Base-by-base conservation (phyloP, 1,140 invertebrate genomes). In the Cotesia typhae region DNA sequence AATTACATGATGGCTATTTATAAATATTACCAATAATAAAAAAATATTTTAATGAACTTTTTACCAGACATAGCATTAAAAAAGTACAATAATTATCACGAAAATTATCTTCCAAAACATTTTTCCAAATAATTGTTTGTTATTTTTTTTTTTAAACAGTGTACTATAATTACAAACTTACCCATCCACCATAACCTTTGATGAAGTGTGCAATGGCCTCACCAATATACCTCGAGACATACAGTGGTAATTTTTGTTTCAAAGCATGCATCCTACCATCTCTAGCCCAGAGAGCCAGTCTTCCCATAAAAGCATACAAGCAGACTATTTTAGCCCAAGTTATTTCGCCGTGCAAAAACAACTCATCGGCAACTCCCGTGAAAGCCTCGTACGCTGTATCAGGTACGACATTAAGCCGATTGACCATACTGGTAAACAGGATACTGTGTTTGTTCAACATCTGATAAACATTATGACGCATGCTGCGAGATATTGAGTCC, bases 251-350 rank as follows among this genome's bases (percentile, higher is more conserved):
- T 79, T 85, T 85, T 35, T 84, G 81, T 38, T 82, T 86, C 7
- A 86, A 74, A 55, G 78, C 78, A 68, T 85, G 79, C 85, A 87
- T 86, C 70, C 85, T 83, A 66, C 87, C 83, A 59, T 90, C 85
- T 47, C 85, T 81, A 35, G 85, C 88, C 82, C 89, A 88, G 0
- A 88, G 78, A 1, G 88, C 88, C 9, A 91, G 77, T 69, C 89
- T 85, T 37, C 88, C 88, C 79, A 89, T 90, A 79, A 91, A 91
- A 7, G 90, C 89, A 76, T 90, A 91, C 3, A 91, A 83, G 72
- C 89, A 89, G n/a, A 91, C 87, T 60, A 91, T 88, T 75, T 89
- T 86, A 5, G 89, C 89, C 90, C 90, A 91, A 71, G 90, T 90
- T 60, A 90, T 85, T 41, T 78, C 81, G 9, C 81, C 84, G 55